Conservation (phyloP, 2,113 vertebrate species). For the Macrotis lagotis region DNA sequence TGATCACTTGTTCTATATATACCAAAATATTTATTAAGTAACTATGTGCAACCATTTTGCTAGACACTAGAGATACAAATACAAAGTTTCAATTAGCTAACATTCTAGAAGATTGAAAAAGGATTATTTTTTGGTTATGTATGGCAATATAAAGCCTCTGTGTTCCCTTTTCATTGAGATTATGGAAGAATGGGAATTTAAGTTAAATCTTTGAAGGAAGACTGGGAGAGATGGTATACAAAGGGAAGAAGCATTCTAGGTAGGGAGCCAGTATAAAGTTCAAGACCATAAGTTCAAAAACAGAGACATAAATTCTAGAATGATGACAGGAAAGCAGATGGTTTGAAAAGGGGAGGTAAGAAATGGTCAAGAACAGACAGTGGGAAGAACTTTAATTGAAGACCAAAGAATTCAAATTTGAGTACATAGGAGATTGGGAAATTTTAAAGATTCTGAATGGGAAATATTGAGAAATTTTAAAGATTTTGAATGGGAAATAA, state of each 20-base stretch:
- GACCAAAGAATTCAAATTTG: neutral
- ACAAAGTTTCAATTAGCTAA: neutral
- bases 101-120: too few species aligned
- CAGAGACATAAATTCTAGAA: neutral
- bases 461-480: neutral
- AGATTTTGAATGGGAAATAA: neutral
- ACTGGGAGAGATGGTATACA: neutral
- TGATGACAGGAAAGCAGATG: neutral
- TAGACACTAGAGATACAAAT: neutral
- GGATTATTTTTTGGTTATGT: neutral
- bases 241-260: neutral
- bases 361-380: neutral
- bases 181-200: neutral
- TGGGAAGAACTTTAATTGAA: neutral
- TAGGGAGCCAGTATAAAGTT: neutral
- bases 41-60: neutral
- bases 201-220: neutral
- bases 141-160: neutral
- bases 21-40: neutral
- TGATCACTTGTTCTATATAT: neutral
- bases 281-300: neutral
- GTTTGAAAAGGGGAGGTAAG: neutral
- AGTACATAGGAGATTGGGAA: neutral
- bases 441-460: neutral
- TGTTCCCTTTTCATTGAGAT: neutral